These are phyloP conservation scores for Gallinago paraguaiae DNA, from an alignment of 2,113 vertebrate genomes.

Conservation along the genomic window DNA sequence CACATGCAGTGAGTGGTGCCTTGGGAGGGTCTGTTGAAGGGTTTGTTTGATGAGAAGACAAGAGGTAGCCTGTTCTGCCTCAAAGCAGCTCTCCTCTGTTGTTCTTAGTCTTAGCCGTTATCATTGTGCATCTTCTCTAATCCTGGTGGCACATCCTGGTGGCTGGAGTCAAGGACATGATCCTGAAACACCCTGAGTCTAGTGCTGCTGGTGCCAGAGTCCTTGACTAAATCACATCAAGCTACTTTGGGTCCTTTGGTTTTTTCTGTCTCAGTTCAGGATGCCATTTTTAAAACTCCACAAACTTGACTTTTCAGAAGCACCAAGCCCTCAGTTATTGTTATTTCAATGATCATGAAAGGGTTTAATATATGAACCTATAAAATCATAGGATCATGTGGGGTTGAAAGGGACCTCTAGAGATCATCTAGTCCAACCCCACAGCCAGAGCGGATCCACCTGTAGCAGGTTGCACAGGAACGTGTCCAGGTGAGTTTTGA, in stretches of 20 bases:
- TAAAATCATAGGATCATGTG: neutral
- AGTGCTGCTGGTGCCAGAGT: neutral
- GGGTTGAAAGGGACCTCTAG: too few relatives aligned
- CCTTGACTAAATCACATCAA: neutral
- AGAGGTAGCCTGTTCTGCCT: neutral
- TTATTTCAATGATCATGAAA: neutral
- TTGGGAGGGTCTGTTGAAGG: neutral
- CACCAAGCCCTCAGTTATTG: neutral
- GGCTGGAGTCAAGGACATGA: accelerated
- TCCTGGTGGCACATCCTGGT: neutral
- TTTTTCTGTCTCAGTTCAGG: neutral
- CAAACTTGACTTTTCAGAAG: neutral
- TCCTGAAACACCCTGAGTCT: neutral
- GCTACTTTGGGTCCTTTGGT: neutral
- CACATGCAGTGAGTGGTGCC: neutral
- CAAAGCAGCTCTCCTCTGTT: neutral
- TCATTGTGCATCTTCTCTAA: neutral
- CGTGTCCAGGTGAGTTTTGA: too few relatives aligned
- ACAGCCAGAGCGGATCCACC: too few relatives aligned
- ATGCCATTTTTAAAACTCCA: neutral
- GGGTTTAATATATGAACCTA: neutral
- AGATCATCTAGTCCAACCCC: too few relatives aligned
- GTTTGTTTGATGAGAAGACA: neutral
- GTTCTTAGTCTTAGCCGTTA: neutral
- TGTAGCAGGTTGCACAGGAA: too few relatives aligned